phyloP scores from a whole-genome alignment of 2,888 invertebrate species.

The Bugula neritina region DNA sequence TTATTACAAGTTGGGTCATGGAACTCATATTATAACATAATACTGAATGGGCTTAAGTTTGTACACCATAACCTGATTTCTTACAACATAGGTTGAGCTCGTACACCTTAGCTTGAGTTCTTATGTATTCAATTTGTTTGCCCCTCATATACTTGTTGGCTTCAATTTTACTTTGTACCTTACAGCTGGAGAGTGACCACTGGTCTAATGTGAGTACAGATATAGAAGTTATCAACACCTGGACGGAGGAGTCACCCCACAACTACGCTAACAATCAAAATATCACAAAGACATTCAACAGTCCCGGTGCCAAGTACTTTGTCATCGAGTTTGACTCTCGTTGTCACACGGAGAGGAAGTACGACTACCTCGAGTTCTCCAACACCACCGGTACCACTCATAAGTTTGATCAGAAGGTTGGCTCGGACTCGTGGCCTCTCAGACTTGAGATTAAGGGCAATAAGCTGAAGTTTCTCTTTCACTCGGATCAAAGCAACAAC shows the following conservation, averaged over 20 bases:
- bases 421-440: slow-evolving; percentile 47
- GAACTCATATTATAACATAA: no score
- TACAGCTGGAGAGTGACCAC: slow-evolving; percentile 40
- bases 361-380: slow-evolving; percentile 46
- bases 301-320: slow-evolving; percentile 49
- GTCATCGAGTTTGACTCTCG: slow-evolving; percentile 48
- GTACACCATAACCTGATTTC: no score
- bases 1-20: no score
- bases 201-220: slow-evolving; percentile 34
- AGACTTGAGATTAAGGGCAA: slow-evolving; percentile 24
- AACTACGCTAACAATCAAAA: slow-evolving; percentile 50
- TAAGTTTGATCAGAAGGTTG: slow-evolving; percentile 48
- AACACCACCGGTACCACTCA: slow-evolving; percentile 39
- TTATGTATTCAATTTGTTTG: no score
- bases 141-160: no score
- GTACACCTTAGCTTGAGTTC: no score
- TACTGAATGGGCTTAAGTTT: no score
- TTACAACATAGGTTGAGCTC: no score
- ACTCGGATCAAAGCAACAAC: slow-evolving; percentile 50
- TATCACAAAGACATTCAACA: slow-evolving; percentile 44
- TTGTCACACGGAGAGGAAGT: slow-evolving; percentile 51
- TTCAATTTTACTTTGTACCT: no score
- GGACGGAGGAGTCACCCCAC: slow-evolving; percentile 50
- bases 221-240: slow-evolving; percentile 45
- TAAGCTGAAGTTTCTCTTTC: slow-evolving; percentile 46